Percentiles rank a stretch among this genome's conserved stretches.
Conservation (phyloP, 2,888 invertebrate genomes). For the Cantharis flavilabris region DNA sequence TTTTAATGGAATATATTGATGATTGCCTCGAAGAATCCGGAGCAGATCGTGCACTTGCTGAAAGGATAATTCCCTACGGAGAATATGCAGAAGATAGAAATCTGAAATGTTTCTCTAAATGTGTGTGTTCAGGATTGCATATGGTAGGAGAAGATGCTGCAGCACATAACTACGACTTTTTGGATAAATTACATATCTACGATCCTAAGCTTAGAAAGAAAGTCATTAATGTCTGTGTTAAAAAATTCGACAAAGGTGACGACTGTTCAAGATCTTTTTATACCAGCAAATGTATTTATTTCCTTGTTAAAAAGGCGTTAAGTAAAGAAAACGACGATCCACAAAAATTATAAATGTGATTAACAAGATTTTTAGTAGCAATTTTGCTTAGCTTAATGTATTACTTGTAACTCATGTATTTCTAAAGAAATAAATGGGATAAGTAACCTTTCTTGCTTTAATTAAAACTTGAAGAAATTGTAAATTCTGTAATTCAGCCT, state of each 20-base stretch:
- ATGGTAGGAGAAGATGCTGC: background rate
- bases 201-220: background rate
- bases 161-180: background rate
- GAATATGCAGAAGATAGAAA: background rate
- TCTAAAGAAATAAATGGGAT: background rate
- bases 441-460: background rate
- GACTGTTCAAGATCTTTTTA: background rate
- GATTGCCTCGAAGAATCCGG: background rate
- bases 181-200: background rate
- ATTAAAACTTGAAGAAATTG: background rate
- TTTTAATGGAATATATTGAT: background rate
- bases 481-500: no score
- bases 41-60: background rate
- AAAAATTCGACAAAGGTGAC: background rate
- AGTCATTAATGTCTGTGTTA: background rate
- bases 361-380: fast-evolving
- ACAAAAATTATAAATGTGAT: background rate
- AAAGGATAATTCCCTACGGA: background rate
- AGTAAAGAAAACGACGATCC: background rate
- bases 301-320: background rate
- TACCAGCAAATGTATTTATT: background rate
- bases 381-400: background rate
- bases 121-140: background rate
- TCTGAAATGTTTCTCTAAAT: background rate
- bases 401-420: background rate